Conservation (phyloP, 2,113 vertebrate species). For the Vicugna pacos region DNA sequence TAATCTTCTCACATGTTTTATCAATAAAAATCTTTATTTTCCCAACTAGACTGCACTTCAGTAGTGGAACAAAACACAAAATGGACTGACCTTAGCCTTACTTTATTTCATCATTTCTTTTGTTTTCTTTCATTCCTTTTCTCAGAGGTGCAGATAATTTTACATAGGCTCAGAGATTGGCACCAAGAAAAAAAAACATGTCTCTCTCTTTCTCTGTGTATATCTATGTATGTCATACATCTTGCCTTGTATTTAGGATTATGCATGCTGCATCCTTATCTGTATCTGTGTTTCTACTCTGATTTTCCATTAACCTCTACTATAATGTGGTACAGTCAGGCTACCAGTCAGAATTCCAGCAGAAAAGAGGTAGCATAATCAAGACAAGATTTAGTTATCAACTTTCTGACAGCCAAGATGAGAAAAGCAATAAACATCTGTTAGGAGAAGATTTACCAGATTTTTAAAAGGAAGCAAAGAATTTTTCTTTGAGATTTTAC, state of each 20-base stretch:
- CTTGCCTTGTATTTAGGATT: not conserved
- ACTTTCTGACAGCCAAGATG: not conserved
- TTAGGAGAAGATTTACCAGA: not conserved
- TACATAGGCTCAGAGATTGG: not conserved
- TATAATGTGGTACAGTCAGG: not conserved
- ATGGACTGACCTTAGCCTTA: not conserved
- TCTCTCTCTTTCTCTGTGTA: too few relatives aligned
- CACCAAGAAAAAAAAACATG: not conserved
- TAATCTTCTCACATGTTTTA: not conserved
- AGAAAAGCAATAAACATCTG: not conserved
- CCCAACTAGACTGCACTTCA: not conserved
- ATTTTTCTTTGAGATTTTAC: not conserved
- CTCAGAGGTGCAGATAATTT: not conserved
- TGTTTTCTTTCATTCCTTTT: conserved; percentile 21
- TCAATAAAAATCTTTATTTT: not conserved
- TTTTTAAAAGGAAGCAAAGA: not conserved
- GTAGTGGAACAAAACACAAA: not conserved
- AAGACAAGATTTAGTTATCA: not conserved
- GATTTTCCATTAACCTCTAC: not conserved
- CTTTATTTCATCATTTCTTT: not conserved
- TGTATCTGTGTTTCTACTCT: not conserved
- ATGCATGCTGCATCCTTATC: not conserved
- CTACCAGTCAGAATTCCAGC: not conserved
- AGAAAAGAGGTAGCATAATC: not conserved
- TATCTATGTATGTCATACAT: too few relatives aligned